Evolutionary conservation across 1,140 invertebrate genomes (phyloP), one percentile per base, ranked within the genome.

Genomic region (Diploscapter pachys): DNA sequence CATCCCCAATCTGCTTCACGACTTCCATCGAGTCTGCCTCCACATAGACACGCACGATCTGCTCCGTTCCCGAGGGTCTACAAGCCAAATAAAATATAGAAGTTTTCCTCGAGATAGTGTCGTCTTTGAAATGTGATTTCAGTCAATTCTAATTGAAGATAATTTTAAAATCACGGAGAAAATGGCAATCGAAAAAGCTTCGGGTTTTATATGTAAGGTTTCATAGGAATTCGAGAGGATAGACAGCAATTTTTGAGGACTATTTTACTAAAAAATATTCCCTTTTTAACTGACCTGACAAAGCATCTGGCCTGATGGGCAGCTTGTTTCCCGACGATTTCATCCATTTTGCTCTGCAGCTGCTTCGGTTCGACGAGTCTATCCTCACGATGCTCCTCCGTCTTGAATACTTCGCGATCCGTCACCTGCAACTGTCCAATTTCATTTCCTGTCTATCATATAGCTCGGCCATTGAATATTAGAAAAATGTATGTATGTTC

Each of bases 1-100:
- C 66, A 66, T 76, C 55, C 55, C 70, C 82, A 3, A 83, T 57
- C 65, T 69, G n/a, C 57, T 71, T 52, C 6, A 82, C 81, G 13
- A 79, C 52, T n/a, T 75, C 86, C 83, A 91, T 89, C 3, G 91
- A 92, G 52, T 91, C 89, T 4, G 94, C 94, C 88, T 99, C 96
- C 0, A 95, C 93, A 88, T 98, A 99, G 0, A 99, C 91, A 73
- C 97, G 89, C 2, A 99, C 92, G 51, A 98, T 88, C 87, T 98
- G 93, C 88, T 99, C 97, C 49, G 97, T 99, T 57, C 96, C 96
- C 0, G 95, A 98, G 2, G 96, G 92, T 74, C 82, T 69, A 56
- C 49, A 68, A 73, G 13, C n/a, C 6, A 63, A 11, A 31, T 48
- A 53, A 50, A 31, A 31, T 31, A 31, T 31, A 31, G 31, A 31